Base-by-base conservation (phyloP, 2,797 vertebrate species). In the Champsocephalus esox region DNA sequence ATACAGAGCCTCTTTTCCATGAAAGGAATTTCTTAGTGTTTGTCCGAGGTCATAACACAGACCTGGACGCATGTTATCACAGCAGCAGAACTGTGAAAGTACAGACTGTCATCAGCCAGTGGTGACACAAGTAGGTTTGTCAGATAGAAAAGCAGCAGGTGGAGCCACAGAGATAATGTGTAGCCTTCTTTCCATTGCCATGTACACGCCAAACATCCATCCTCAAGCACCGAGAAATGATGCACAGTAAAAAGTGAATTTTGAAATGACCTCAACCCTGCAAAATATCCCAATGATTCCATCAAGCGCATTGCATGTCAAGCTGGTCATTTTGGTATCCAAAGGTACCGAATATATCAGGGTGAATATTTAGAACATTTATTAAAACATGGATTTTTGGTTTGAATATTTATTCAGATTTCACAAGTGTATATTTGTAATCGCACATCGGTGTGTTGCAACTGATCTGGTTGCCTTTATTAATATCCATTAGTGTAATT, bases 61-160 rank as follows among this genome's bases (percentile, higher is more conserved):
- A 56, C 64, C 66, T 32, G 38, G 43, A 12, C 9, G 76, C 52
- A 44, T 16, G 57, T 87, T 86, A 88, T 91, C 85, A 6, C 58
- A n/a, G 64, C 65, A 78, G 73, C 66, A 75, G 81, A 79, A 62
- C 84, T 60, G 81, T 80, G 73, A 84, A 60, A 88, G 84, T 70
- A 80, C 80, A 72, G 46, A 49, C 75, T 89, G 88, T 90, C 87
- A 82, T 58, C 84, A 12, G 79, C 43, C 49, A 2, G 52, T 1
- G 59, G 82, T 55, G 89, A 74, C 78, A 83, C 73, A n/a, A 8
- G 60, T 1, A 52, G 12, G 50, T 67, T 59, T 73, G 75, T 75
- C 73, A 75, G 79, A 89, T 49, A 77, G 69, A 75, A 72, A 72
- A 56, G 75, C 69, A 82, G 83, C 84, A 82, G 77, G 66, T 86